Percentiles rank a stretch among this genome's conserved stretches.
Evolutionary conservation across 2,113 vertebrate species (phyloP).

Genomic region (Capreolus pygargus): DNA sequence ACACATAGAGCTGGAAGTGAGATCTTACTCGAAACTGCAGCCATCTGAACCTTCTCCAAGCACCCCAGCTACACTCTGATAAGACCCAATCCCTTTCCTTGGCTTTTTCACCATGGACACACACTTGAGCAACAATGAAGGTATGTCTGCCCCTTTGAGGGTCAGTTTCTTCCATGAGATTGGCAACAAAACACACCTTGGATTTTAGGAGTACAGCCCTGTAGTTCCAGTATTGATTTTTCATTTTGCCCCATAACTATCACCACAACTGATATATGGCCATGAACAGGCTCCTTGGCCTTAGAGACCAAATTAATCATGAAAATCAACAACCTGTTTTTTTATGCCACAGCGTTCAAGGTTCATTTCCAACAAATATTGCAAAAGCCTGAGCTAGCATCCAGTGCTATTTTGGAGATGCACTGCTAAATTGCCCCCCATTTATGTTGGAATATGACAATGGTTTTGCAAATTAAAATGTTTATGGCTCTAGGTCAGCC

Average conservation of each 20-base stretch:
- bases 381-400: background rate
- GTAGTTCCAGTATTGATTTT: constrained; percentile 51
- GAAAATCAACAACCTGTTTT: constrained; percentile 40
- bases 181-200: constrained; percentile 65
- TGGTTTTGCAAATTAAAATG: constrained; percentile 54
- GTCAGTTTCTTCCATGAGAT: constrained; percentile 62
- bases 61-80: constrained; percentile 68
- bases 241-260: constrained; percentile 23
- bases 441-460: constrained; percentile 35
- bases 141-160: constrained; percentile 75
- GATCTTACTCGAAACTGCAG: background rate
- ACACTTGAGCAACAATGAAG: constrained; percentile 71
- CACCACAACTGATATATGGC: constrained; percentile 16
- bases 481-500: constrained; percentile 9
- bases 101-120: constrained; percentile 68
- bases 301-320: constrained; percentile 39
- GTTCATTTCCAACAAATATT: constrained; percentile 48
- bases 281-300: background rate
- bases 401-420: background rate
- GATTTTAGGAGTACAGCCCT: constrained; percentile 63
- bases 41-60: constrained; percentile 47
- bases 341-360: constrained; percentile 38
- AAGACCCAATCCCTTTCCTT: constrained; percentile 70
- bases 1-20: background rate
- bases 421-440: constrained; percentile 36